Percentiles rank a stretch among this genome's conserved stretches.
Evolutionary conservation across 2,113 vertebrate genomes (phyloP).

Genomic region (Coturnix japonica): DNA sequence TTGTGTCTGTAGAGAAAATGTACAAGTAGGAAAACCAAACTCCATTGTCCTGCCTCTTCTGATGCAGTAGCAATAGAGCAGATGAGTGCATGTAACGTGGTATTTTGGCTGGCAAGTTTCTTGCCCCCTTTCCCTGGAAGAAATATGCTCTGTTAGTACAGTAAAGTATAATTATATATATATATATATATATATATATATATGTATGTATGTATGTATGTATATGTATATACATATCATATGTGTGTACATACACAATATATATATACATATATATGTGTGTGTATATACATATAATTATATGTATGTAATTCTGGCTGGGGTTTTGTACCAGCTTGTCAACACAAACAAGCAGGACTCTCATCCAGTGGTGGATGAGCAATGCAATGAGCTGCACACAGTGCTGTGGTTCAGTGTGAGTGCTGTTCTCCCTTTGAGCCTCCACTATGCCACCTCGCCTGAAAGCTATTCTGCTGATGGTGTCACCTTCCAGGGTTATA

Average conservation of each 20-base stretch:
- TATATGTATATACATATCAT: background rate
- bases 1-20: background rate
- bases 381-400: background rate
- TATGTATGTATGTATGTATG: background rate
- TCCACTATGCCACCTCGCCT: fast-evolving
- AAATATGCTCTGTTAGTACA: background rate
- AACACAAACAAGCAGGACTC: background rate
- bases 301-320: background rate
- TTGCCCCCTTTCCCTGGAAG: background rate
- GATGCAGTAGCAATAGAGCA: background rate
- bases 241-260: too few relatives aligned
- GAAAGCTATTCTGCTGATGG: background rate
- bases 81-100: background rate
- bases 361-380: fast-evolving
- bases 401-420: background rate
- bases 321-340: background rate
- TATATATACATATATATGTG: background rate
- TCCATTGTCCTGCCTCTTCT: background rate
- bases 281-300: background rate
- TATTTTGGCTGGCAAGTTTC: background rate
- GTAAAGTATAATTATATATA: background rate
- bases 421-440: background rate
- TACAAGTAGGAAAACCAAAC: background rate
- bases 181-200: background rate
- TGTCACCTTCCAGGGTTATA: background rate